Evolutionary conservation across 2,113 vertebrate genomes (phyloP).

Genomic region (Mormyrus lacerda): DNA sequence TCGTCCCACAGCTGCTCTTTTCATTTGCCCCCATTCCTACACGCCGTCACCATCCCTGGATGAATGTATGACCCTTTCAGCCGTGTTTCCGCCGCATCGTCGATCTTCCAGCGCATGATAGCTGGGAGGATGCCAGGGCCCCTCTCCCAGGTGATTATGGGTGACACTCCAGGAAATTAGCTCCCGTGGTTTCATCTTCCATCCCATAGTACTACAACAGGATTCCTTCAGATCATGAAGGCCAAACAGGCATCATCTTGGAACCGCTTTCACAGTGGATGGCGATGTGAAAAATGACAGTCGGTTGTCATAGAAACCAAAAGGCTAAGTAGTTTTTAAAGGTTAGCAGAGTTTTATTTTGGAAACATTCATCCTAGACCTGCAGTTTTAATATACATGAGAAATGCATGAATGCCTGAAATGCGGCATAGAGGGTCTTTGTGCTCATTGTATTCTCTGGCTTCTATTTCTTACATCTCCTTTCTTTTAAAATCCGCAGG

Average conservation of each 20-base stretch:
- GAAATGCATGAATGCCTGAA: background rate
- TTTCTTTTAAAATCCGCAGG: background rate
- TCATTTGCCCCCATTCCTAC: background rate
- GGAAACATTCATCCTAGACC: background rate
- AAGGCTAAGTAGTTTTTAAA: background rate
- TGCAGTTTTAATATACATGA: constrained; percentile 1
- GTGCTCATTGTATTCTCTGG: background rate
- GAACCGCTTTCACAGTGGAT: background rate
- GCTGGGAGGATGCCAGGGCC: background rate
- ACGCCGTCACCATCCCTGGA: background rate
- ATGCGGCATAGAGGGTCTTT: background rate
- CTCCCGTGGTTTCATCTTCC: background rate
- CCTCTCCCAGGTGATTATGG: background rate
- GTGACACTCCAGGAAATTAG: background rate
- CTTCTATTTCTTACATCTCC: background rate
- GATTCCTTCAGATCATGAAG: background rate
- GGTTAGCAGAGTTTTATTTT: constrained; percentile 1
- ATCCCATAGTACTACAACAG: background rate
- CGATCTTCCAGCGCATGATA: background rate
- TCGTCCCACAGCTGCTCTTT: background rate
- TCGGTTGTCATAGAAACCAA: background rate
- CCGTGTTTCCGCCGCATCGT: background rate
- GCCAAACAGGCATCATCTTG: background rate
- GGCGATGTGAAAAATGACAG: background rate
- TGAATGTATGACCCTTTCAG: background rate